Conservation (phyloP, 1,140 invertebrate species). For the Drosophila sp. region DNA sequence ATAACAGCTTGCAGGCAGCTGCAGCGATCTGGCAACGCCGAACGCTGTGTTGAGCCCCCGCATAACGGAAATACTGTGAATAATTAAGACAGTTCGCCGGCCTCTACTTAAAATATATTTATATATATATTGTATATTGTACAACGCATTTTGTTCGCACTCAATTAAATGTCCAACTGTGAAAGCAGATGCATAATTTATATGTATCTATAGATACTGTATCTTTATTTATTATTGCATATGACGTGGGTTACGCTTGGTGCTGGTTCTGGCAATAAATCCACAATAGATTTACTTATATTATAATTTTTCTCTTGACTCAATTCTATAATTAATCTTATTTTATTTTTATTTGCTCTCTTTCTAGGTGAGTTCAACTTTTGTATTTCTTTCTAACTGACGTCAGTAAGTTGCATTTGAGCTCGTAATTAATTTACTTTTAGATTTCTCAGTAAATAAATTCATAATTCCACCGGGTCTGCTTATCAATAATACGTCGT, state of each 20-base stretch:
- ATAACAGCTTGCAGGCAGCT: constrained; percentile 27
- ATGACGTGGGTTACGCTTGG: constrained; percentile 50
- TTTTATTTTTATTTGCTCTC: constrained; percentile 40
- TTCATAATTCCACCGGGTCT: constrained; percentile 35
- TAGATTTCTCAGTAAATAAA: constrained; percentile 16
- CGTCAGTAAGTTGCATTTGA: constrained; percentile 51
- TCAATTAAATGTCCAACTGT: constrained; percentile 65
- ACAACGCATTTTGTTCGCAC: constrained; percentile 57
- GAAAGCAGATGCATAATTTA: constrained; percentile 1
- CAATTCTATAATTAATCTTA: constrained; percentile 55
- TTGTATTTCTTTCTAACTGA: background rate
- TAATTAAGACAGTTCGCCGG: constrained; percentile 39
- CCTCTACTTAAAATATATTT: constrained; percentile 15
- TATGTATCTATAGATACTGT: constrained; percentile 21
- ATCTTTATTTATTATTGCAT: constrained; percentile 20
- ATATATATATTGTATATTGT: constrained; percentile 33
- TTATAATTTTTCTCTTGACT: constrained; percentile 40
- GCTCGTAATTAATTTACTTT: constrained; percentile 15
- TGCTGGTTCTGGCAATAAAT: constrained; percentile 37
- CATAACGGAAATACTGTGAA: constrained; percentile 26
- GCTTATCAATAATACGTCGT: constrained; percentile 47
- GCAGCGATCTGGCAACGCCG: constrained; percentile 23
- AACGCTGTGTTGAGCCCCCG: constrained; percentile 1
- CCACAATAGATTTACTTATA: constrained; percentile 12
- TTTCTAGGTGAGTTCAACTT: constrained; percentile 67